Base-by-base conservation (phyloP, 2,888 invertebrate genomes). In the Gymnocheta viridis region DNA sequence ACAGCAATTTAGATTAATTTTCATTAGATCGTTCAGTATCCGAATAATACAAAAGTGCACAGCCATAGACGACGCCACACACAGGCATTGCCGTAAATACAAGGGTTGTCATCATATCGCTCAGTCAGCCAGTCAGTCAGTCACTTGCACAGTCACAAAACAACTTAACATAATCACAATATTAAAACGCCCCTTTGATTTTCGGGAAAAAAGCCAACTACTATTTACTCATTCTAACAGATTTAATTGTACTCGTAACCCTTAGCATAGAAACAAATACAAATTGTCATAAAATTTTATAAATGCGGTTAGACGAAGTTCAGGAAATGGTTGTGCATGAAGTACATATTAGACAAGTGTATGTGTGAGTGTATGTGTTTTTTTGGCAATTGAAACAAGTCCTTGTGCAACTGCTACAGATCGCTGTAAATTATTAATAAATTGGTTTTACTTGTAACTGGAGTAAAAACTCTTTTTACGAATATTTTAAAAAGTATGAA, bases 1-100 rank as follows among this genome's bases (percentile, higher is more conserved):
- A 62, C 73, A 86, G 85, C 86, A 87, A 88, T 88, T 88, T 87
- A 83, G 86, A 86, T 86, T 87, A 86, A 87, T 86, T 86, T 86
- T 82, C 85, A 85, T 85, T 86, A 86, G 82, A 72, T 70, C 51
- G 27, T 56, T 69, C 44, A 79, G 67, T 47, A 58, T 64, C 49
- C 19, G 38, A 44, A 82, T 62, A 58, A 41, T n/a, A n/a, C n/a
- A 35, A 62, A 54, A 49, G 47, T 41, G 77, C 54, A 67, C 56
- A 41, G 32, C 47, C 4, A 47, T 49, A 29, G n/a, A 67, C 35
- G 1, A 4, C 38, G 2, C 2, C 14, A 17, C 4, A 27, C 14
- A 24, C 41, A 19, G 66, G 7, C 69, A n/a, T 49, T 12, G 4
- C 19, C 27, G 24, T 35, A 44, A 54, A 41, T 12, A 72, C 82